These are phyloP conservation scores for Prunella strophiata DNA, from an alignment of 2,797 vertebrate species.

Conservation along the genomic window DNA sequence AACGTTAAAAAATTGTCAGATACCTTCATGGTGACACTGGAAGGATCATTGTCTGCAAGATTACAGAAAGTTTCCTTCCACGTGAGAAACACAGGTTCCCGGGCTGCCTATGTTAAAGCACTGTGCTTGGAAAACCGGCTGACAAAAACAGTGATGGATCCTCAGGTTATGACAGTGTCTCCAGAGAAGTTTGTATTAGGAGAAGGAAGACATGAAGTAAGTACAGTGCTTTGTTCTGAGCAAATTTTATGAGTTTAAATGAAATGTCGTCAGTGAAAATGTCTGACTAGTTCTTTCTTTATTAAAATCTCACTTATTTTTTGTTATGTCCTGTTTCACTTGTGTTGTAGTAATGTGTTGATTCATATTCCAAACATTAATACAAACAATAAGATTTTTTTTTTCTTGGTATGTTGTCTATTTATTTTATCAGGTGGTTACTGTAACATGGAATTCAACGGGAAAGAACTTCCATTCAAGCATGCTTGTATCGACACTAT, in stretches of 20 bases:
- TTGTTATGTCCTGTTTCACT: background rate
- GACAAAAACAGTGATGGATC: conserved; percentile 78
- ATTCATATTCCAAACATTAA: background rate
- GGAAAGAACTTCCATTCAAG: conserved; percentile 62
- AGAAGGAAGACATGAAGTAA: conserved; percentile 89
- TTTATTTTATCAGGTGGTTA: conserved; percentile 81
- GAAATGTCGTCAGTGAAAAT: background rate
- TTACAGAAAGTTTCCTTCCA: conserved; percentile 83
- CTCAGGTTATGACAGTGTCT: conserved; percentile 81
- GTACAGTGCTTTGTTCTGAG: background rate
- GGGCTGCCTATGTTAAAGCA: conserved; percentile 91
- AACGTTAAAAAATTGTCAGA: conserved; percentile 88
- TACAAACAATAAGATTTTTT: background rate
- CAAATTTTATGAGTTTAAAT: background rate
- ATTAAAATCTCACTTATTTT: background rate
- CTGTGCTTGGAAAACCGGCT: conserved; percentile 83
- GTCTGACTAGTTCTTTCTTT: background rate
- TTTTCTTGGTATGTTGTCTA: background rate
- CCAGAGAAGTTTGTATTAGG: conserved; percentile 94
- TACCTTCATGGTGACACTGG: conserved; percentile 83
- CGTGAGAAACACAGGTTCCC: conserved; percentile 89
- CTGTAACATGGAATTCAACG: conserved; percentile 83
- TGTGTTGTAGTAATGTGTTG: background rate
- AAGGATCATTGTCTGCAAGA: conserved; percentile 72
- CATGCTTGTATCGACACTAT: conserved; percentile 83